Base-by-base conservation (phyloP, 2,888 invertebrate species). In the Liodrosophila aerea region DNA sequence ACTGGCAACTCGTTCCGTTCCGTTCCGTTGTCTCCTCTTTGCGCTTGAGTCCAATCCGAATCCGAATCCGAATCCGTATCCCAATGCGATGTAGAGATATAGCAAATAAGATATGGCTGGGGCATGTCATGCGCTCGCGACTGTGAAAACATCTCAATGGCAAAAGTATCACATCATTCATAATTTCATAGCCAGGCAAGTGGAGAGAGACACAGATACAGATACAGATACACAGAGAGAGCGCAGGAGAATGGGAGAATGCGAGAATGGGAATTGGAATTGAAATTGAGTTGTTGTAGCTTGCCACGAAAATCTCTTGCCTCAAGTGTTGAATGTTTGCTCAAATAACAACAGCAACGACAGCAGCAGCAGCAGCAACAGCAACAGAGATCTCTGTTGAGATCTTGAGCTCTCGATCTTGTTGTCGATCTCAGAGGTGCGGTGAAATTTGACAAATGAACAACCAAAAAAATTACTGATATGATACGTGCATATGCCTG, bases 161-260 rank as follows among this genome's bases (percentile, higher is more conserved):
- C 75, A 76, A 77, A 87, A 81, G 75, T 81, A 85, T 77, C 82
- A 78, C 86, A 87, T 87, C 85, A 88, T 84, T 87, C 88, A 87
- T 83, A 86, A 85, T 77, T 75, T 73, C 82, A 76, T 85, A 82
- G 76, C 84, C 62, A 73, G 57, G 56, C 52, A 63, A 67, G 71
- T 59, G 66, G 64, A 64, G 64, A 73, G 66, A 68, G 71, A 65
- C 40, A 43, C 56, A 47, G 46, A 44, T 30, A 41, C 15, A 68
- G 71, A 65, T 40, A 43, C 56, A 47, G 46, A 44, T 30, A 41
- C 15, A 37, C 49, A 39, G 36, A 37, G 13, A 34, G 46, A 45
- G 40, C 40, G 51, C 15, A 11, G 47, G 34, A 50, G 15, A 43
- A 4, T 29, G 27, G 31, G 41, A 27, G 9, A 43, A 33, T 31